Conservation (phyloP, 2,797 vertebrate species). For the Monodelphis domestica region DNA sequence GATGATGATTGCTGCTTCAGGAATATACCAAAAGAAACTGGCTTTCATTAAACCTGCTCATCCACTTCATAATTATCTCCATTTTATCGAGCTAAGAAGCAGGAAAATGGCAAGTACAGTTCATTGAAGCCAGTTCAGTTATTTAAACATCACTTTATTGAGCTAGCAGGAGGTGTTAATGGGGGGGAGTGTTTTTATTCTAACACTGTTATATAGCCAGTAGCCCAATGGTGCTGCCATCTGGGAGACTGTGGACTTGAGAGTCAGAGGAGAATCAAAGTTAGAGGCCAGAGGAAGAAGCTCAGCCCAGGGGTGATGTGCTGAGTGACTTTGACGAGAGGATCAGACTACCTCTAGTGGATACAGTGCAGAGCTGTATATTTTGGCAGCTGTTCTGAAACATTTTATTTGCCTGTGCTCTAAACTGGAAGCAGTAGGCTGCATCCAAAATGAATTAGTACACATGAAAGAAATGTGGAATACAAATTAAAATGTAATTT, state of each 20-base stretch:
- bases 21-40: constrained; percentile 90
- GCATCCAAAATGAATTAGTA: constrained; percentile 30
- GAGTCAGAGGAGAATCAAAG: constrained; percentile 70
- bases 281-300: constrained; percentile 66
- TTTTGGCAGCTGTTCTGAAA: constrained; percentile 62
- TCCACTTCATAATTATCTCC: constrained; percentile 90
- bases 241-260: constrained; percentile 49
- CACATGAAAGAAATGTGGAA: constrained; percentile 12
- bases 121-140: constrained; percentile 86
- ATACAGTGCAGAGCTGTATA: constrained; percentile 60
- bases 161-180: constrained; percentile 84
- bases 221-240: constrained; percentile 63
- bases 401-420: constrained; percentile 60
- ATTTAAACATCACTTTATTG: constrained; percentile 87
- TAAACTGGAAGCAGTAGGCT: constrained; percentile 43
- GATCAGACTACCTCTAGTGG: constrained; percentile 61
- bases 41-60: constrained; percentile 92
- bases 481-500: constrained; percentile 48
- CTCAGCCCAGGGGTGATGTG: constrained; percentile 54
- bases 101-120: constrained; percentile 86
- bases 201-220: constrained; percentile 73
- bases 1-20: constrained; percentile 92
- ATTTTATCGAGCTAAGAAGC: constrained; percentile 88
- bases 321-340: constrained; percentile 25
- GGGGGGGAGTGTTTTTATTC: constrained; percentile 78